These are phyloP conservation scores for Vanacampus margaritifer DNA, from an alignment of 2,113 vertebrate genomes.

Conservation along the genomic window DNA sequence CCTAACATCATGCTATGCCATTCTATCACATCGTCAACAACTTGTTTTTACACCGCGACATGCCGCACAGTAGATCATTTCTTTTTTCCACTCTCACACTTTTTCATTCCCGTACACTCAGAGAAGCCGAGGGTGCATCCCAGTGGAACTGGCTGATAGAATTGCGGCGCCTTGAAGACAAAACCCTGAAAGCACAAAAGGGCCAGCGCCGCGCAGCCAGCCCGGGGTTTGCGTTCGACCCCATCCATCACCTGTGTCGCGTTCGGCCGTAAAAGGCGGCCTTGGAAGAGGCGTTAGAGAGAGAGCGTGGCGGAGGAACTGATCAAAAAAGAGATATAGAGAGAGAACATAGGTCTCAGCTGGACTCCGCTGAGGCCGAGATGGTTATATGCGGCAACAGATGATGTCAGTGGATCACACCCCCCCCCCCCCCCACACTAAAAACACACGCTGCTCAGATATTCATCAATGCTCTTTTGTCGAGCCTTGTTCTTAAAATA, in stretches of 20 bases:
- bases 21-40: neutral
- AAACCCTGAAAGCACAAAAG: slow-evolving; percentile 50
- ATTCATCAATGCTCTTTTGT: slow-evolving; percentile 38
- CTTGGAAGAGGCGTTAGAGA: slow-evolving; percentile 37
- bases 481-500: slow-evolving; percentile 9
- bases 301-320: neutral
- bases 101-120: slow-evolving; percentile 25
- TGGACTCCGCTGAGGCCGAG: slow-evolving; percentile 63
- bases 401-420: slow-evolving; percentile 65
- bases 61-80: slow-evolving; percentile 36
- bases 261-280: slow-evolving; percentile 50
- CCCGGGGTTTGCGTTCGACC: slow-evolving; percentile 47
- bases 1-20: neutral
- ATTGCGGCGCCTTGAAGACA: slow-evolving; percentile 23
- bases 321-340: slow-evolving; percentile 12
- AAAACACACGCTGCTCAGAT: slow-evolving; percentile 19
- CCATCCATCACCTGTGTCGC: slow-evolving; percentile 63
- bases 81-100: slow-evolving; percentile 13
- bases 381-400: slow-evolving; percentile 70
- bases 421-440: slow-evolving; percentile 22
- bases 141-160: slow-evolving; percentile 27
- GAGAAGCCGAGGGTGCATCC: slow-evolving; percentile 21
- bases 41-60: neutral
- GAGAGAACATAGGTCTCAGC: slow-evolving; percentile 53
- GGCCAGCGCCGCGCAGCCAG: slow-evolving; percentile 18